Conservation (phyloP, 2,797 vertebrate species). For the Enteromius unitaeniatus region DNA sequence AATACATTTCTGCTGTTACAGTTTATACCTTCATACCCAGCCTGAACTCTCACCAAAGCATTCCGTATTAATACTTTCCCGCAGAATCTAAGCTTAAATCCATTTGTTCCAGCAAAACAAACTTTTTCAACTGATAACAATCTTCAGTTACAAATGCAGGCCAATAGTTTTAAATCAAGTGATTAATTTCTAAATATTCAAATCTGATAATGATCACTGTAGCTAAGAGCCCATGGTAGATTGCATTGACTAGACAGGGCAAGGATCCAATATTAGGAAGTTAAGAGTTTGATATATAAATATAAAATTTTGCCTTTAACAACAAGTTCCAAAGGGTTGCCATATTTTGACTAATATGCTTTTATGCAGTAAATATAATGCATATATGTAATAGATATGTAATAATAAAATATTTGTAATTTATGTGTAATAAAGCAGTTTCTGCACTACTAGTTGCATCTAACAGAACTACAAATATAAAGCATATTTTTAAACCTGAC, state of each 20-base stretch:
- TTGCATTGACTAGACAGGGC: not conserved
- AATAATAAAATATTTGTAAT: not conserved
- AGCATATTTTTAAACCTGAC: not conserved
- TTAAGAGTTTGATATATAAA: not conserved
- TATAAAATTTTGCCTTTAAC: not conserved
- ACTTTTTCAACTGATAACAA: not conserved
- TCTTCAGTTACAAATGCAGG: not conserved
- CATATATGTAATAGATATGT: no score
- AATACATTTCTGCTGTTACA: not conserved
- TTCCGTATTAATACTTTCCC: not conserved
- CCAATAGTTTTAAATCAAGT: not conserved
- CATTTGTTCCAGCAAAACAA: slow-evolving; percentile 17
- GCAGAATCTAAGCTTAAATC: not conserved
- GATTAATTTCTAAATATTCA: not conserved
- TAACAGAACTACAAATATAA: not conserved
- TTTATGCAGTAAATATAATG: not conserved
- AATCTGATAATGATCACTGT: not conserved
- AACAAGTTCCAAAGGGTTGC: not conserved
- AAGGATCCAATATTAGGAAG: not conserved
- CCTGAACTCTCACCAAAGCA: not conserved
- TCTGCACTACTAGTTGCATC: not conserved
- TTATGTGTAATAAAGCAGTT: not conserved
- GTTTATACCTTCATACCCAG: not conserved
- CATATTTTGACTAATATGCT: not conserved
- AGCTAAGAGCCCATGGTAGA: not conserved